These are phyloP conservation scores for Polypterus senegalus DNA, from an alignment of 2,113 vertebrate genomes.

Conservation along the genomic window DNA sequence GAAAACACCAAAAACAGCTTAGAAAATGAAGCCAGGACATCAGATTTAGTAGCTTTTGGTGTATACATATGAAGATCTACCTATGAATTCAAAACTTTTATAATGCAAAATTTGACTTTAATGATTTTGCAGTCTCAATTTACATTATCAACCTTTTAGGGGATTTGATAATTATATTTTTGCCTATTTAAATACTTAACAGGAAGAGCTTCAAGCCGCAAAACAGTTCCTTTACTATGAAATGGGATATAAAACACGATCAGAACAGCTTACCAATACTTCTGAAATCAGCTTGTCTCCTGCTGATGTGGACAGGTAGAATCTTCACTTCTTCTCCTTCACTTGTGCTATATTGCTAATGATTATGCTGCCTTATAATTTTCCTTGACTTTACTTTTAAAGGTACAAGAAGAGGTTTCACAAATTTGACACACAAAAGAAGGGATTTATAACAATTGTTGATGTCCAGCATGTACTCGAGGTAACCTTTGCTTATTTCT, in stretches of 20 bases:
- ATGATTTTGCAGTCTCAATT: no score
- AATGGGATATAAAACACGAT: slow-evolving; percentile 93
- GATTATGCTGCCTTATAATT: not conserved
- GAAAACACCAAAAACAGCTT: no score
- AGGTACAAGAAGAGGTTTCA: slow-evolving; percentile 93
- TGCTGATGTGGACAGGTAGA: slow-evolving; percentile 72
- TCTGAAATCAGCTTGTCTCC: slow-evolving; percentile 71
- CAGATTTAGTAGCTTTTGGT: no score
- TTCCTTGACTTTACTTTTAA: slow-evolving; percentile 18
- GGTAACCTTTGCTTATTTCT: slow-evolving; percentile 38
- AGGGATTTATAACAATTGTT: slow-evolving; percentile 88
- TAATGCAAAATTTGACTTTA: no score
- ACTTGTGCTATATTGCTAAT: not conserved
- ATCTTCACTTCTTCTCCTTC: not conserved
- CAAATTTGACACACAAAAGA: slow-evolving; percentile 87
- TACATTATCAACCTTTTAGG: no score
- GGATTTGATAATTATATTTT: no score
- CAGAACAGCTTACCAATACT: slow-evolving; percentile 74
- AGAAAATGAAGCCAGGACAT: no score
- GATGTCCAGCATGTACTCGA: slow-evolving; percentile 83
- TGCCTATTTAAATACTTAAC: not conserved
- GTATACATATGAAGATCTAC: no score
- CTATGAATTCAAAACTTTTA: no score
- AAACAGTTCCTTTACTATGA: slow-evolving; percentile 78
- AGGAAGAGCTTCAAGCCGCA: slow-evolving; percentile 76